Conservation (phyloP, 2,113 vertebrate species). For the Eonycteris spelaea region DNA sequence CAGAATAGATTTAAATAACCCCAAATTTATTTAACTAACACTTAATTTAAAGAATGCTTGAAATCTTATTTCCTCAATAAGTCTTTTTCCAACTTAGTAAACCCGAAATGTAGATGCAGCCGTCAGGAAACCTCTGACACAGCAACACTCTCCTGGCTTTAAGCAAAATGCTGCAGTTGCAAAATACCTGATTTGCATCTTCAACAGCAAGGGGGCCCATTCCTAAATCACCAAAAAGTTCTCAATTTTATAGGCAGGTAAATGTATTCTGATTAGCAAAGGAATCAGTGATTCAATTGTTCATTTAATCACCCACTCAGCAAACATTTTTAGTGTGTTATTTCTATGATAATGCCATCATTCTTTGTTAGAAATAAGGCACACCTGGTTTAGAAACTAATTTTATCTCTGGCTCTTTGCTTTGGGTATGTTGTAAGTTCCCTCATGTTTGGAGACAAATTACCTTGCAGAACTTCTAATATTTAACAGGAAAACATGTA, state of each 20-base stretch:
- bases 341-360: not conserved
- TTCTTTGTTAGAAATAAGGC: not conserved
- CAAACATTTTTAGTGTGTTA: not conserved
- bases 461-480: not conserved
- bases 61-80: not conserved
- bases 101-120: not conserved
- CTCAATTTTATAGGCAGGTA: not conserved
- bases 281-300: not conserved
- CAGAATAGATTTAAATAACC: slow-evolving; percentile 25
- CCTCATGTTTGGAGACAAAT: not conserved
- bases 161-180: not conserved
- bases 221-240: not conserved
- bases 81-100: not conserved
- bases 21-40: slow-evolving; percentile 31
- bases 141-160: not conserved
- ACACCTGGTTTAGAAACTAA: not conserved
- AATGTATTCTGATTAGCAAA: not conserved
- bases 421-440: not conserved
- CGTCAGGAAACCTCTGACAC: not conserved
- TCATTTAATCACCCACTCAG: not conserved
- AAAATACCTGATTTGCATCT: slow-evolving; percentile 1
- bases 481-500: not conserved
- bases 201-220: not conserved
- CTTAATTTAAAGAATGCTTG: slow-evolving; percentile 33
- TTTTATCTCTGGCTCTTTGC: not conserved